Conservation (phyloP, 2,888 invertebrate species). For the Pasiphila rectangulata region DNA sequence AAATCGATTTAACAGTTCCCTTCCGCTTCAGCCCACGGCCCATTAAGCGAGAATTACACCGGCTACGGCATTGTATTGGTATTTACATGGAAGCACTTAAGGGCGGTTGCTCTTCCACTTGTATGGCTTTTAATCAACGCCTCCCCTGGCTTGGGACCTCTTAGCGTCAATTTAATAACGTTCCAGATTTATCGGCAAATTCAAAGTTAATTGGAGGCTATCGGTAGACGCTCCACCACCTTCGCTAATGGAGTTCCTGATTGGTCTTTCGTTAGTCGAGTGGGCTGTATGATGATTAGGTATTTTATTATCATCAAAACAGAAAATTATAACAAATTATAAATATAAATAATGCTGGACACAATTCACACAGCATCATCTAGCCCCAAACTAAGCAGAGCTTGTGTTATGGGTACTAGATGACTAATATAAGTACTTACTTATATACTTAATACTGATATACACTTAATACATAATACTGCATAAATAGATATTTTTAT, state of each 20-base stretch:
- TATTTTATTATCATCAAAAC: not conserved
- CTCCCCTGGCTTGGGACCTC: slow-evolving; percentile 46
- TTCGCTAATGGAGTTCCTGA: slow-evolving; percentile 23
- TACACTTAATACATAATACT: no score
- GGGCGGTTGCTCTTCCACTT: slow-evolving; percentile 41
- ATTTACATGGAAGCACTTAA: slow-evolving; percentile 49
- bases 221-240: slow-evolving; percentile 22
- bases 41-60: slow-evolving; percentile 62
- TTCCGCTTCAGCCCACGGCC: slow-evolving; percentile 53
- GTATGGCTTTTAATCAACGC: slow-evolving; percentile 59
- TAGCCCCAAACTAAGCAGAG: no score
- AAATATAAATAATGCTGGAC: no score
- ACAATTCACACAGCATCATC: no score
- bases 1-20: slow-evolving; percentile 45
- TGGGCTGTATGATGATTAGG: not conserved
- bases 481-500: no score
- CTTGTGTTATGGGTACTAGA: no score
- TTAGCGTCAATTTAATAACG: slow-evolving; percentile 60
- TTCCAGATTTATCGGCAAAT: slow-evolving; percentile 48
- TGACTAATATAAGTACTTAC: no score
- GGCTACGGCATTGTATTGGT: slow-evolving; percentile 54
- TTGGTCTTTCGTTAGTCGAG: slow-evolving; percentile 15
- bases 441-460: no score
- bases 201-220: slow-evolving; percentile 36
- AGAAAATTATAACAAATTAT: no score